Conservation (phyloP, 2,888 invertebrate genomes). For the Cepaea hortensis region DNA sequence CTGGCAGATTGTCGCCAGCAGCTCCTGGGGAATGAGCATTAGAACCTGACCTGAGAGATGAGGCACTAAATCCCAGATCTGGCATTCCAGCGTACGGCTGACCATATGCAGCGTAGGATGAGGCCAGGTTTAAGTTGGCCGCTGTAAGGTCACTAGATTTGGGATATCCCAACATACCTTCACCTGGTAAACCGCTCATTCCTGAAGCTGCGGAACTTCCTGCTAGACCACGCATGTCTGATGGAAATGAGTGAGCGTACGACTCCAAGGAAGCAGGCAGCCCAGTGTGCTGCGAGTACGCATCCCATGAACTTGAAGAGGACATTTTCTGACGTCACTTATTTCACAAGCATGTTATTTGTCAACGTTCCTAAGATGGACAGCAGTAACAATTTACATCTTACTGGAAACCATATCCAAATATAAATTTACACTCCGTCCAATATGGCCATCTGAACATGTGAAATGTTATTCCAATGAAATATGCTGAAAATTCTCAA, state of each 20-base stretch:
- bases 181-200: conserved; percentile 42
- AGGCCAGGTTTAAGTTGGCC: conserved; percentile 42
- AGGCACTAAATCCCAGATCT: conserved; percentile 39
- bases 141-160: conserved; percentile 43
- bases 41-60: conserved; percentile 33
- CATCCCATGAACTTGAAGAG: conserved; percentile 45
- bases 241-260: conserved; percentile 38
- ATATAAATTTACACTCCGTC: neutral
- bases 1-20: conserved; percentile 37
- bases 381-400: neutral
- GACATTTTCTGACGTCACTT: neutral
- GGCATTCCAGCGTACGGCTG: conserved; percentile 46
- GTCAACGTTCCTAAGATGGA: neutral
- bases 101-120: conserved; percentile 40
- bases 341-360: neutral
- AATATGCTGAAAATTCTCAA: neutral
- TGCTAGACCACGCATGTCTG: conserved; percentile 44
- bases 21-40: conserved; percentile 37
- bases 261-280: conserved; percentile 43
- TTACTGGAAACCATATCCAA: neutral
- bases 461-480: too few relatives aligned
- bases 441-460: neutral
- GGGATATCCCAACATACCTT: conserved; percentile 39
- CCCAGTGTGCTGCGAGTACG: conserved; percentile 44
- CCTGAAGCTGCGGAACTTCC: conserved; percentile 32